These are phyloP conservation scores for Venusia cambrica DNA, from an alignment of 2,888 invertebrate species.

Conservation along the genomic window DNA sequence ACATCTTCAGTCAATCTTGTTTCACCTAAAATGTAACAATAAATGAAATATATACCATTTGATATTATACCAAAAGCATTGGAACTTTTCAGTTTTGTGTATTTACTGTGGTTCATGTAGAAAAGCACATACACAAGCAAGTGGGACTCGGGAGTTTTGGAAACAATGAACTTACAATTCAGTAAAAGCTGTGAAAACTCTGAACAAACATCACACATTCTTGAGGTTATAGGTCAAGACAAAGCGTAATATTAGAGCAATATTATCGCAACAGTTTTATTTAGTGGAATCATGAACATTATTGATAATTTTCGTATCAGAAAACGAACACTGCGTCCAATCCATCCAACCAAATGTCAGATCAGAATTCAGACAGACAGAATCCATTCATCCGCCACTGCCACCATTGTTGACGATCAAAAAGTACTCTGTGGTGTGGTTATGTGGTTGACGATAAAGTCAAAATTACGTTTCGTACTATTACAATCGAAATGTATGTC, in stretches of 20 bases:
- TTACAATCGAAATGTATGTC: too few species aligned
- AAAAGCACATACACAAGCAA: constrained; percentile 40
- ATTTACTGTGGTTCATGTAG: constrained; percentile 27
- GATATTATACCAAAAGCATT: constrained; percentile 10
- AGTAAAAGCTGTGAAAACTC: constrained; percentile 95
- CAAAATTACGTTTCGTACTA: constrained; percentile 71
- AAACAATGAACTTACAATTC: constrained; percentile 80
- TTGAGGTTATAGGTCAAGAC: constrained; percentile 76
- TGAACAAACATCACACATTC: constrained; percentile 95
- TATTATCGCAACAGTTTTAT: constrained; percentile 63
- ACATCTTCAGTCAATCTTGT: constrained; percentile 88
- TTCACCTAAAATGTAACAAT: constrained; percentile 85
- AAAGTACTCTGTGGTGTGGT: too few species aligned
- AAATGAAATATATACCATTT: constrained; percentile 18
- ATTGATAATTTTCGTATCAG: constrained; percentile 75
- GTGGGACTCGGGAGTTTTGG: constrained; percentile 56
- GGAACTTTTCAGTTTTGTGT: constrained; percentile 7
- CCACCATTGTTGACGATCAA: constrained; percentile 80
- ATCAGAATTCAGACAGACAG: too few species aligned
- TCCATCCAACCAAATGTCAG: too few species aligned
- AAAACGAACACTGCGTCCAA: constrained; percentile 73
- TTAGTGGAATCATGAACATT: constrained; percentile 67
- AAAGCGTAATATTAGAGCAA: constrained; percentile 67
- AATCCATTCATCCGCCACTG: constrained; percentile 71
- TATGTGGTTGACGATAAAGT: too few species aligned